phyloP scores from a whole-genome alignment of 2,888 invertebrate species.

The Lithosia quadra region DNA sequence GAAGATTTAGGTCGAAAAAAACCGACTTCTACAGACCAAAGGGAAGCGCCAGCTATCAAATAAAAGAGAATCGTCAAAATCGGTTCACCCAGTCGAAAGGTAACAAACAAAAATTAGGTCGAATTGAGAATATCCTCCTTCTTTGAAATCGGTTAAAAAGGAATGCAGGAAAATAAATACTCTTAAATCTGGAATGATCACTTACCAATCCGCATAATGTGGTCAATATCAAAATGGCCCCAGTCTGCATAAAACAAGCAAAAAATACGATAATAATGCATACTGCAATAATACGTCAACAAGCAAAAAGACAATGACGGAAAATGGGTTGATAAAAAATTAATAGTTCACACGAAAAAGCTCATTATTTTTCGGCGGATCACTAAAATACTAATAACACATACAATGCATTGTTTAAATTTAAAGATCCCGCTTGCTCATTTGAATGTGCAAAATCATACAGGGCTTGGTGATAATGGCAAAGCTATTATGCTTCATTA shows the following conservation, averaged over 20 bases:
- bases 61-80: too few relatives aligned
- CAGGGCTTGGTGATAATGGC: background rate
- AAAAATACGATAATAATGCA: background rate
- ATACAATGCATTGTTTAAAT: background rate
- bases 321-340: background rate
- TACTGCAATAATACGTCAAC: background rate
- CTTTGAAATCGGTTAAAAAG: too few relatives aligned
- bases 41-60: too few relatives aligned
- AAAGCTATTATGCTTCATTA: constrained; percentile 13
- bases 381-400: constrained; percentile 10
- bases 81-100: too few relatives aligned
- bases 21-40: too few relatives aligned
- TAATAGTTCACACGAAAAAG: background rate
- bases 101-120: too few relatives aligned
- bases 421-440: background rate
- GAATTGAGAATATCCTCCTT: too few relatives aligned
- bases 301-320: background rate
- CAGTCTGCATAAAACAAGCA: background rate
- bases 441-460: constrained; percentile 6
- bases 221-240: background rate
- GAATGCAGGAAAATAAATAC: too few relatives aligned
- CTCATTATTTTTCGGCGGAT: background rate
- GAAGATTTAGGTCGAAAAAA: too few relatives aligned
- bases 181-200: too few relatives aligned
- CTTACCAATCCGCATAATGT: background rate